phyloP scores from a whole-genome alignment of 2,113 vertebrate genomes.

The Siniperca knerii region DNA sequence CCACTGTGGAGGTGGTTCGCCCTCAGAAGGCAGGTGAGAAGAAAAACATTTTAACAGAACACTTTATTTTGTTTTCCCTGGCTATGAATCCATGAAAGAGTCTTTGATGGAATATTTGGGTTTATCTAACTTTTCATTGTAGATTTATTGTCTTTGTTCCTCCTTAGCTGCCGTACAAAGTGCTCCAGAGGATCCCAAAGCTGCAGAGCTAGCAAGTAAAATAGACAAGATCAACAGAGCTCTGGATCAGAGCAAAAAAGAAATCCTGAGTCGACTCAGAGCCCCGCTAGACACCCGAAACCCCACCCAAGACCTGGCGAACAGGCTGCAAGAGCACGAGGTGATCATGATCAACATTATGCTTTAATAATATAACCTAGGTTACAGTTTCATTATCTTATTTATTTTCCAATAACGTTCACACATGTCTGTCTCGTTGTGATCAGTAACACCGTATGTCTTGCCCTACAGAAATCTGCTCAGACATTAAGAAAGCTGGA shows the following conservation, averaged over 20 bases:
- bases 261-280: slow-evolving; percentile 82
- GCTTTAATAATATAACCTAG: background rate
- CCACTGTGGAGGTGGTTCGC: slow-evolving; percentile 73
- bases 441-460: background rate
- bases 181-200: slow-evolving; percentile 78
- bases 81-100: background rate
- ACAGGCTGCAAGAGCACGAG: slow-evolving; percentile 86
- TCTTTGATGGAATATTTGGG: background rate
- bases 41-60: background rate
- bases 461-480: slow-evolving; percentile 80
- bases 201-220: slow-evolving; percentile 74
- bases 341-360: slow-evolving; percentile 65
- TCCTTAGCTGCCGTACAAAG: slow-evolving; percentile 62
- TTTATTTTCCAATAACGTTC: background rate
- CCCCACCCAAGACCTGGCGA: slow-evolving; percentile 84
- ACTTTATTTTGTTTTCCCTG: background rate
- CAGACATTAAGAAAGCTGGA: slow-evolving; percentile 85
- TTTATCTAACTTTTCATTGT: background rate
- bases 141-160: background rate
- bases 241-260: slow-evolving; percentile 82
- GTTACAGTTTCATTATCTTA: background rate
- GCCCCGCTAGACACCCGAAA: slow-evolving; percentile 83
- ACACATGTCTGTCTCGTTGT: background rate
- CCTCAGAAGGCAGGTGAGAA: slow-evolving; percentile 79
- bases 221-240: slow-evolving; percentile 82